Evolutionary conservation across 1,140 invertebrate species (phyloP).

Genomic region (Caenorhabditis elegans): DNA sequence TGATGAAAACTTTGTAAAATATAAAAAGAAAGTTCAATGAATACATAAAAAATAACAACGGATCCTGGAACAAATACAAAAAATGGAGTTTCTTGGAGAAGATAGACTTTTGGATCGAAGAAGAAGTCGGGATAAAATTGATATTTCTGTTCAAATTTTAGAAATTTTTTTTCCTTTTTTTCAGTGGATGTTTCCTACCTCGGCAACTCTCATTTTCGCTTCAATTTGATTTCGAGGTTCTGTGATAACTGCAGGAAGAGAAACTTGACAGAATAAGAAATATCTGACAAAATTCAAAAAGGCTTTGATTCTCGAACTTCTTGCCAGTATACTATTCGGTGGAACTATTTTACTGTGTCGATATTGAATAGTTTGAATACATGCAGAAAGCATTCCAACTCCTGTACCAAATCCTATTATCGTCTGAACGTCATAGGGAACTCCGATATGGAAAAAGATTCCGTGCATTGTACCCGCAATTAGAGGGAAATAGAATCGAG

Average conservation of each 20-base stretch:
- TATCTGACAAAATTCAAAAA: neutral
- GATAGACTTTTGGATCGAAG: neutral
- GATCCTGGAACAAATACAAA: neutral
- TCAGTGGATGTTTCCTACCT: too few species aligned
- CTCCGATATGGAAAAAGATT: neutral
- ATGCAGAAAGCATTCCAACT: neutral
- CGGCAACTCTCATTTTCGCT: neutral
- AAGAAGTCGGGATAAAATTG: neutral
- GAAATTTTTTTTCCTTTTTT: too few species aligned
- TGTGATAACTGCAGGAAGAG: neutral
- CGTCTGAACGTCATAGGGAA: neutral
- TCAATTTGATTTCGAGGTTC: neutral
- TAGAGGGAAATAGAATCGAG: neutral
- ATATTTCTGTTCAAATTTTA: neutral
- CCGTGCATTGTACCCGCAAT: conserved; percentile 9
- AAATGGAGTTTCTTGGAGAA: neutral
- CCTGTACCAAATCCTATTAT: neutral
- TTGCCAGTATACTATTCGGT: conserved; percentile 4
- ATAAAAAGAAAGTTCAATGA: neutral
- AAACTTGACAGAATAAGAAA: neutral
- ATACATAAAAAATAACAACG: neutral
- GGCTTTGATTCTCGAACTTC: neutral
- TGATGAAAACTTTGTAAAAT: neutral
- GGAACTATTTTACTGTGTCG: neutral
- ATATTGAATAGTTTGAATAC: neutral